Conservation (phyloP, 1,140 invertebrate species). For the Orchesella cincta region DNA sequence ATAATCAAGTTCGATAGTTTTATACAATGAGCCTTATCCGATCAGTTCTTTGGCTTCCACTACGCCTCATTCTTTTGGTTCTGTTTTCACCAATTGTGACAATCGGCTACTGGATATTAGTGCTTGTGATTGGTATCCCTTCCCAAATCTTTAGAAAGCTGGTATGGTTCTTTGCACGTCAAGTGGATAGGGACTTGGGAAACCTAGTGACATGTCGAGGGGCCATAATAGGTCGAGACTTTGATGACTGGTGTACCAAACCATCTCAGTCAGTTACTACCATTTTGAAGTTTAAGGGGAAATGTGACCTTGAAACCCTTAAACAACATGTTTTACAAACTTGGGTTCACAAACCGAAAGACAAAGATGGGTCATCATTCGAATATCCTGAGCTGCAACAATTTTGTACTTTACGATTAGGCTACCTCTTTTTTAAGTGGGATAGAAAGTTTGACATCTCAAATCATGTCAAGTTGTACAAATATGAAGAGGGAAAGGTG, state of each 20-base stretch:
- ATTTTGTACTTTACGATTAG: neutral
- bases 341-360: too few relatives aligned
- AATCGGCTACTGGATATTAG: neutral
- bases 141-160: neutral
- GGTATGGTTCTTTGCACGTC: neutral
- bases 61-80: neutral
- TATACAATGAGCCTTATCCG: too few relatives aligned
- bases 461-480: constrained; percentile 3
- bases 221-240: neutral
- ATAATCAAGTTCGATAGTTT: too few relatives aligned
- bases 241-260: neutral
- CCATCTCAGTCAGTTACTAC: neutral
- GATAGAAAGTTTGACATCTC: neutral
- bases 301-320: too few relatives aligned
- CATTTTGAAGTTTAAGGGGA: neutral
- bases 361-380: too few relatives aligned
- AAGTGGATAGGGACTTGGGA: neutral
- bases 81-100: neutral
- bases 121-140: neutral
- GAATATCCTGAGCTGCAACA: constrained; percentile 20
- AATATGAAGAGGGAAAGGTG: neutral
- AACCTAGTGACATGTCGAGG: neutral
- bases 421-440: constrained; percentile 5
- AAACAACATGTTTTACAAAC: too few relatives aligned
- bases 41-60: too few relatives aligned